These are phyloP conservation scores for Mellivora capensis DNA, from an alignment of 2,113 vertebrate species.

Conservation along the genomic window DNA sequence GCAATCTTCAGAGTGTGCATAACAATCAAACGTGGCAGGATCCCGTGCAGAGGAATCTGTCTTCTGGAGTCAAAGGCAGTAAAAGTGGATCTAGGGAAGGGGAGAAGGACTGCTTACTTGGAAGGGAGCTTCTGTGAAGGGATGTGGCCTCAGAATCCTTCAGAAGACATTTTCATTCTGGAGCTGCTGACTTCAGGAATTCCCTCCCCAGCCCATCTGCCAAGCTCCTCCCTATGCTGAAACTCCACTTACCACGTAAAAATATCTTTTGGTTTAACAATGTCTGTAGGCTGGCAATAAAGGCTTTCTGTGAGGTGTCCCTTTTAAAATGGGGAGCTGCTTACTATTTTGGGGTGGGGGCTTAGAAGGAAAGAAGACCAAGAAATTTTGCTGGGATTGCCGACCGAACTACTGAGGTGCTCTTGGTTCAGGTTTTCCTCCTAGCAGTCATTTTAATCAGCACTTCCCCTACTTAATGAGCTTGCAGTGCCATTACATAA, in stretches of 20 bases:
- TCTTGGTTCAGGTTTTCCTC: slow-evolving; percentile 59
- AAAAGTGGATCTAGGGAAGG: background rate
- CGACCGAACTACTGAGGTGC: background rate
- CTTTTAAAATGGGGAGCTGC: background rate
- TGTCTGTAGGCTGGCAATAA: background rate
- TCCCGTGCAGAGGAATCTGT: background rate
- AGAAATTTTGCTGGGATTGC: slow-evolving; percentile 21
- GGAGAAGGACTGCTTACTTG: background rate
- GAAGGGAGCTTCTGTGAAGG: background rate
- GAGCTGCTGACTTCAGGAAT: background rate
- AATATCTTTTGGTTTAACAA: slow-evolving; percentile 15
- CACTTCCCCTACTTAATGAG: slow-evolving; percentile 44
- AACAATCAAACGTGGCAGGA: background rate
- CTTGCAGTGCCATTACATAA: slow-evolving; percentile 54
- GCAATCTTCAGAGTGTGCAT: background rate
- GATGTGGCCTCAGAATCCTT: background rate
- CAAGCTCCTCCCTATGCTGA: background rate
- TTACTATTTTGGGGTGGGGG: background rate
- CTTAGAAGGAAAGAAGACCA: background rate
- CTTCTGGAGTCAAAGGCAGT: background rate
- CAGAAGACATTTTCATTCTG: background rate
- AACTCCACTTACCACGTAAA: background rate
- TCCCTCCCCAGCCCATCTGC: background rate
- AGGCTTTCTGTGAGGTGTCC: background rate
- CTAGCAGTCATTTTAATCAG: slow-evolving; percentile 51